Evolutionary conservation across 2,797 vertebrate species (phyloP), one percentile per base, ranked within the genome.

Genomic region (Silurus aristotelis): DNA sequence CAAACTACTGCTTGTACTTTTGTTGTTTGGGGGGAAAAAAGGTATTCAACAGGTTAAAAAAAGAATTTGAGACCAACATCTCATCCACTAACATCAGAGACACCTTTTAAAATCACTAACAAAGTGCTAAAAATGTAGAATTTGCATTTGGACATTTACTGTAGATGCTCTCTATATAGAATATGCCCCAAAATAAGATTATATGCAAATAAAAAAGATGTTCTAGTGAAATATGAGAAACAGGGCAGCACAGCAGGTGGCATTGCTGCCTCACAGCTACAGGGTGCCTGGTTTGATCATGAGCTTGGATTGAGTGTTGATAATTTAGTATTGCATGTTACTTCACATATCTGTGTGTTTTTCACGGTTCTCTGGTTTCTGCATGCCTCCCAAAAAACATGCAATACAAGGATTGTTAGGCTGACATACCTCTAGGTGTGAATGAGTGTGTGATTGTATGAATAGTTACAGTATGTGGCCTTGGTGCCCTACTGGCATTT

Each of bases 41-140:
- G 79, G 27, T 52, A 20, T 20, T 43, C 46, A 46, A 55, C 46
- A 60, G 48, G 73, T 90, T 93, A 88, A 31, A 31, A 31, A 67
- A 92, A 43, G 73, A 90, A 85, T 84, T 31, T 66, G 75, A 64
- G 86, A 84, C 85, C 90, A 84, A 83, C 31, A 31, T 31, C 31
- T 31, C 31, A 31, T 31, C 31, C 31, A 31, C 31, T 31, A 31
- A 31, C 31, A 31, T 87, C 91, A 90, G 87, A 82, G 88, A 70
- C 84, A 66, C n/a, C 20, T 86, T 77, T 84, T 80, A 78, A 86
- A 61, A 38, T 38, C 38, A 38, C 38, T 38, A 64, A 64, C 9
- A 25, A 3, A 13, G 63, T 64, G 63, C 10, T 64, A 61, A 61
- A 20, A 83, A 84, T 46, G 63, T 56, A 55, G 77, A 52, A 64